A percentile compares a stretch with the other conserved stretches of the same genome.
phyloP scores from a whole-genome alignment of 2,797 vertebrate genomes.

The Gadopsis marmoratus region DNA sequence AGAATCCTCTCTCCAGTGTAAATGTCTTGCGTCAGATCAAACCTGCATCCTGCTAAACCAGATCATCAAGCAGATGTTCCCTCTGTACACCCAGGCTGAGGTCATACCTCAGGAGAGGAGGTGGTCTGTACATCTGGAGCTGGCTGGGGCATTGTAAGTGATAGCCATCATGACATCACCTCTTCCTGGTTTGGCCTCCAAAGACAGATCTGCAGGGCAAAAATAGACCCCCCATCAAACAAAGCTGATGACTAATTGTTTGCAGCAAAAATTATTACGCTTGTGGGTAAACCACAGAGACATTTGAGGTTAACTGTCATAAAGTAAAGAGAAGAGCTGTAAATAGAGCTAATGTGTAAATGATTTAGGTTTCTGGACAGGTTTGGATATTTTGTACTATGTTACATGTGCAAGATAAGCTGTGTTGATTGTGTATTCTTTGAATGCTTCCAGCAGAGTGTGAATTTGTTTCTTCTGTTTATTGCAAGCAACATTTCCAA shows the following conservation, averaged over 20 bases:
- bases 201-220: slow-evolving; percentile 81
- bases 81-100: slow-evolving; percentile 89
- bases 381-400: neutral
- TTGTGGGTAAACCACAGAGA: slow-evolving; percentile 46
- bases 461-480: neutral
- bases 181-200: slow-evolving; percentile 91
- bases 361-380: neutral
- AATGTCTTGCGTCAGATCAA: slow-evolving; percentile 63
- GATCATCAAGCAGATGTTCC: slow-evolving; percentile 89
- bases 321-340: slow-evolving; percentile 20
- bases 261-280: slow-evolving; percentile 65
- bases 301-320: slow-evolving; percentile 51
- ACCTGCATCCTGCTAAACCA: slow-evolving; percentile 77
- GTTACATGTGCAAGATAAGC: neutral
- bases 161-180: slow-evolving; percentile 95
- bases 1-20: slow-evolving; percentile 33
- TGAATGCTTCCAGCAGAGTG: neutral
- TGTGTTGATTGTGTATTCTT: neutral
- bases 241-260: slow-evolving; percentile 80
- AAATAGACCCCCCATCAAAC: slow-evolving; percentile 83
- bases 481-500: neutral
- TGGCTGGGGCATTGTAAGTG: slow-evolving; percentile 91
- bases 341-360: neutral
- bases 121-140: slow-evolving; percentile 79
- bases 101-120: slow-evolving; percentile 89